Evolutionary conservation across 1,140 invertebrate genomes (phyloP), one percentile per base, ranked within the genome.

Genomic region (Trichomalopsis sarcophagae): DNA sequence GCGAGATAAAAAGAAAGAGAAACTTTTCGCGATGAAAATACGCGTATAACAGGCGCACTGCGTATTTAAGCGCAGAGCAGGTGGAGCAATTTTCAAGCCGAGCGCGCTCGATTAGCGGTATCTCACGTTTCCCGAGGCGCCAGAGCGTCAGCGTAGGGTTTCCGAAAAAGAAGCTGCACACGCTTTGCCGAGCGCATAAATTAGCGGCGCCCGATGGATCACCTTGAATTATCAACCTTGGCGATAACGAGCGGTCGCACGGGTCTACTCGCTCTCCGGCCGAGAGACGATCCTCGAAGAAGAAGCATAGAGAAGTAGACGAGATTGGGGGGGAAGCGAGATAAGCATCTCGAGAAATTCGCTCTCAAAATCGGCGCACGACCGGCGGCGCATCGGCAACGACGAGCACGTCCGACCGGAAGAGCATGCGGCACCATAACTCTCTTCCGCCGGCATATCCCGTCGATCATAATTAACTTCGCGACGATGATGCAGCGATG

Each of bases 351-450:
- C 27, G 47, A 74, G 44, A 40, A 82, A 81, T 77, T 77, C 50
- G 44, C 69, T 82, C 23, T 55, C 71, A 82, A 82, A 40, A 88
- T 89, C 86, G 85, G 88, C 87, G 86, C 74, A 88, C 87, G 55
- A 36, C 78, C 55, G 33, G 4, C 66, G 33, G 40, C 68, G 80
- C 68, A 50, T 81, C 71, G 11, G 3, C 33, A 81, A 81, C 71
- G 27, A 82, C 47, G 73, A 66, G 50, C 71, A 62, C 73, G 80
- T 83, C 84, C 81, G 88, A 86, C 90, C 90, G 90, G 90, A 91
- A 90, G 55, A 62, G 87, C 88, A 88, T 47, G 27, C 86, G 55
- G 21, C 85, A 86, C 86, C 87, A 90, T 90, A 91, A 90, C 87
- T 86, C 87, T 86, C 88, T 90, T 90, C 90, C 90, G 90, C 88